Evolutionary conservation across 1,140 invertebrate genomes (phyloP).

Genomic region (Melitaea cinxia): DNA sequence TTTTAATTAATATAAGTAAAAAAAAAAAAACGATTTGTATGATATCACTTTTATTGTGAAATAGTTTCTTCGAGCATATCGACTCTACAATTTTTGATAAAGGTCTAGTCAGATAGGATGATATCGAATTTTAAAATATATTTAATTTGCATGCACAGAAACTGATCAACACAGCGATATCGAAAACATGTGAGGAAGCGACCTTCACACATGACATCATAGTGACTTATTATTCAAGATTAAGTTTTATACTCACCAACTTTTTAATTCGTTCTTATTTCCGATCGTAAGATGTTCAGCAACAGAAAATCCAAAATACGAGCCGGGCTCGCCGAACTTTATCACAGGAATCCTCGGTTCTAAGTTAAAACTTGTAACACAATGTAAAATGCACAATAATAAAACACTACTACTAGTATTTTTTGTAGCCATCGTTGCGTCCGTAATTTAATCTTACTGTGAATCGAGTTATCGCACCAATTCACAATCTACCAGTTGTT

Average conservation of each 20-base stretch:
- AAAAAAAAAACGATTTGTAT: not conserved
- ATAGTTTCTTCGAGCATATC: conserved; percentile 27
- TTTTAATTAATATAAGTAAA: no score
- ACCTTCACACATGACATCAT: conserved; percentile 78
- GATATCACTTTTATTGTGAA: not conserved
- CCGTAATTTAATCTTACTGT: conserved; percentile 53
- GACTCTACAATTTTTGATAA: conserved; percentile 58
- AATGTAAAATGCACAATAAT: conserved; percentile 71
- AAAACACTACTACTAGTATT: conserved; percentile 61
- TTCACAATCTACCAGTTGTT: conserved; percentile 66
- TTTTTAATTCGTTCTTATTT: conserved; percentile 75
- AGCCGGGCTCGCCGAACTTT: conserved; percentile 86
- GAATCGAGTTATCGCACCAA: conserved; percentile 58
- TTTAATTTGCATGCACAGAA: conserved; percentile 50
- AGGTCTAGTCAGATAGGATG: conserved; percentile 55
- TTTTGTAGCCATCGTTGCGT: conserved; percentile 65
- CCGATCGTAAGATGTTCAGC: conserved; percentile 88
- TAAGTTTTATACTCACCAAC: conserved; percentile 80
- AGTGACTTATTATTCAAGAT: conserved; percentile 48
- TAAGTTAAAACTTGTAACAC: conserved; percentile 87
- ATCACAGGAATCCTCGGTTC: conserved; percentile 92
- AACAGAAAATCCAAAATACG: conserved; percentile 95
- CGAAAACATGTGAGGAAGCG: conserved; percentile 61
- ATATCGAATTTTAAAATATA: conserved; percentile 50
- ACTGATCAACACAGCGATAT: conserved; percentile 48